These are phyloP conservation scores for Diogma glabrata DNA, from an alignment of 2,888 invertebrate genomes.

Conservation along the genomic window DNA sequence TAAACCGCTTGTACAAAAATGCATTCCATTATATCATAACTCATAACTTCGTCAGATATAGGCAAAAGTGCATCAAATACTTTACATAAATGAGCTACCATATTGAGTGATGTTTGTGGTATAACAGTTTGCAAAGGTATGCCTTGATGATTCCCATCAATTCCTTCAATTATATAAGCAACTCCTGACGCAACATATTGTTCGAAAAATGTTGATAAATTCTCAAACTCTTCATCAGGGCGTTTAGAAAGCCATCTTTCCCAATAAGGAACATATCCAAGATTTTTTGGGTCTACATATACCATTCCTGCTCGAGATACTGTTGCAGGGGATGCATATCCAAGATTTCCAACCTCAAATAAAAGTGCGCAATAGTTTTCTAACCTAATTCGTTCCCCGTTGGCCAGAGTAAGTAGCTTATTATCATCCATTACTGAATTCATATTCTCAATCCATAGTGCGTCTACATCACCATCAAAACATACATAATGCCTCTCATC, in stretches of 20 bases:
- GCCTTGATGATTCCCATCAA: slow-evolving; percentile 60
- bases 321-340: slow-evolving; percentile 85
- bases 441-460: slow-evolving; percentile 94
- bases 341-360: slow-evolving; percentile 81
- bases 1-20: slow-evolving; percentile 48
- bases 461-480: slow-evolving; percentile 91
- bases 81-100: slow-evolving; percentile 74
- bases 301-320: slow-evolving; percentile 92
- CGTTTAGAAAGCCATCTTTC: slow-evolving; percentile 60
- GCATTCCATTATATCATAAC: slow-evolving; percentile 52
- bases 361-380: slow-evolving; percentile 70
- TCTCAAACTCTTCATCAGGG: slow-evolving; percentile 36
- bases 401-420: slow-evolving; percentile 75
- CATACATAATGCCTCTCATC: slow-evolving; percentile 69
- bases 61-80: slow-evolving; percentile 65
- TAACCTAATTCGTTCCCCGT: slow-evolving; percentile 77
- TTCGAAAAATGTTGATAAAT: slow-evolving; percentile 49
- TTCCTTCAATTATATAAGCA: slow-evolving; percentile 59
- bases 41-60: slow-evolving; percentile 37
- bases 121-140: slow-evolving; percentile 69
- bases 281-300: slow-evolving; percentile 83
- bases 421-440: slow-evolving; percentile 97
- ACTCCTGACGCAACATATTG: slow-evolving; percentile 63
- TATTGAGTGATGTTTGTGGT: slow-evolving; percentile 73
- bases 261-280: slow-evolving; percentile 81